A percentile compares a stretch with the other conserved stretches of the same genome.
Conservation (phyloP, 2,113 vertebrate species). For the Laticauda colubrina region DNA sequence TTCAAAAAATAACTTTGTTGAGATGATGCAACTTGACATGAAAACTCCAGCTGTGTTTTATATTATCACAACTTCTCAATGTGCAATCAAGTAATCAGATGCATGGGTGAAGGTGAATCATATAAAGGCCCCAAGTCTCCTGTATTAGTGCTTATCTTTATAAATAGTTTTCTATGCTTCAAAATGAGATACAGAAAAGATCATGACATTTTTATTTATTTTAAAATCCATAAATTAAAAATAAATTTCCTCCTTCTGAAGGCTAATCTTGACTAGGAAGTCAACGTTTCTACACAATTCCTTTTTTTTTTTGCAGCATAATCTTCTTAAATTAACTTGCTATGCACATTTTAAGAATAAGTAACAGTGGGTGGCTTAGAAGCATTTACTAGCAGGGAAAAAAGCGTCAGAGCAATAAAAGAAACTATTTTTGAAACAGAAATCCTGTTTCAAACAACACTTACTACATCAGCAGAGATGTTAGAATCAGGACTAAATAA, state of each 20-base stretch:
- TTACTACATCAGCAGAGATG: slow-evolving; percentile 6
- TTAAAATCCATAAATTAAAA: background rate
- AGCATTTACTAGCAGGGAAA: slow-evolving; percentile 23
- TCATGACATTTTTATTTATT: background rate
- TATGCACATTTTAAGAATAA: slow-evolving; percentile 28
- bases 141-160: background rate
- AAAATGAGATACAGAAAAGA: background rate
- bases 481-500: slow-evolving; percentile 18
- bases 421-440: slow-evolving; percentile 32
- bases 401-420: slow-evolving; percentile 7
- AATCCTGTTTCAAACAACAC: background rate
- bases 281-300: slow-evolving; percentile 7
- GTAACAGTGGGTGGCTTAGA: slow-evolving; percentile 24
- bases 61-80: background rate
- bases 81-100: background rate
- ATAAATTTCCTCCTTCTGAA: background rate
- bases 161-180: background rate
- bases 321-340: slow-evolving; percentile 29
- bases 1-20: background rate
- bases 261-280: background rate
- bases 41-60: background rate
- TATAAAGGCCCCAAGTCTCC: background rate
- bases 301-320: slow-evolving; percentile 16
- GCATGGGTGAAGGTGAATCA: background rate
- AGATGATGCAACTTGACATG: too few relatives aligned